Percentiles rank a stretch among this genome's conserved stretches.
Conservation (phyloP, 2,113 vertebrate species). For the Cariama cristata region DNA sequence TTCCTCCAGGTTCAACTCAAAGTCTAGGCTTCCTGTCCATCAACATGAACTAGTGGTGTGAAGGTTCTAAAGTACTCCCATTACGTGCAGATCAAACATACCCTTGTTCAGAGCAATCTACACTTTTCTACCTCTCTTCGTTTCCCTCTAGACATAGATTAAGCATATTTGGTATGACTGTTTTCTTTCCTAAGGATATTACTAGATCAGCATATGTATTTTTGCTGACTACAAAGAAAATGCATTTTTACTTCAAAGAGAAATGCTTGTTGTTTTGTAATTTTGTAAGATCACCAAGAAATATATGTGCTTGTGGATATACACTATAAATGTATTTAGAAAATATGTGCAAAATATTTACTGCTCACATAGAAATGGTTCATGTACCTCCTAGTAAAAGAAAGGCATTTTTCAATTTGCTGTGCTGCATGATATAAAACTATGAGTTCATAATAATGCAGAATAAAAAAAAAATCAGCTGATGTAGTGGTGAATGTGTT, state of each 20-base stretch:
- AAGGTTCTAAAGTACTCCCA: constrained; percentile 15
- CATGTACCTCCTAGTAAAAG: not conserved
- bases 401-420: not conserved
- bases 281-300: not conserved
- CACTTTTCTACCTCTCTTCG: not conserved
- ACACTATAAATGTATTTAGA: not conserved
- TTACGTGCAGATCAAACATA: constrained; percentile 43
- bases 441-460: not conserved
- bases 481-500: not conserved
- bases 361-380: not conserved
- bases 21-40: constrained; percentile 28
- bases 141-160: not conserved
- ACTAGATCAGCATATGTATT: not conserved
- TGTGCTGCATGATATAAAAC: not conserved
- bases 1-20: constrained; percentile 55
- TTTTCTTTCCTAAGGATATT: not conserved
- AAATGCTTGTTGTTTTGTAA: not conserved
- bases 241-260: not conserved
- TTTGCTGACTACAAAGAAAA: constrained; percentile 7
- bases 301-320: not conserved
- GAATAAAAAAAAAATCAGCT: not conserved
- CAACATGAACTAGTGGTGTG: constrained; percentile 1
- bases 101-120: constrained; percentile 5
- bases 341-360: not conserved
- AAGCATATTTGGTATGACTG: not conserved